A percentile compares a stretch with the other conserved stretches of the same genome.
phyloP scores from a whole-genome alignment of 2,888 invertebrate genomes.

The Hemicrepidius hirtus region DNA sequence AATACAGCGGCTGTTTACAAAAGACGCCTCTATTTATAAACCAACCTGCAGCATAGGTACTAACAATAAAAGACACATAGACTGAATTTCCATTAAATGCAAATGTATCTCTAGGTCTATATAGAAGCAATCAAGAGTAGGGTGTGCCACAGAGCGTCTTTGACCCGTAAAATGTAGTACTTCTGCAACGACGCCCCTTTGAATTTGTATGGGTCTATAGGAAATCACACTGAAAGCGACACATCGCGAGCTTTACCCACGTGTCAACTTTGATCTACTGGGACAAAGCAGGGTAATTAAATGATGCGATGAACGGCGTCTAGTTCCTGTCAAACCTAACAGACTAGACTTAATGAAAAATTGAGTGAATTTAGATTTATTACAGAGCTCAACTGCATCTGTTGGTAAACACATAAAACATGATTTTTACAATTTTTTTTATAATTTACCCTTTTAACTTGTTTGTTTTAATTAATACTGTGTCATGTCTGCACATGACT shows the following conservation, averaged over 20 bases:
- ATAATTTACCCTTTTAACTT: no score
- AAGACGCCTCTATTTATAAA: slow-evolving; percentile 13
- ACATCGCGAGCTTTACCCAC: slow-evolving; percentile 28
- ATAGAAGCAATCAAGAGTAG: slow-evolving; percentile 44
- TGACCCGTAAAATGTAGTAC: slow-evolving; percentile 38
- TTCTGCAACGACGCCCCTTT: slow-evolving; percentile 29
- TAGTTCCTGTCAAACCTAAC: slow-evolving; percentile 4
- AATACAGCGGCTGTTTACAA: slow-evolving; percentile 20
- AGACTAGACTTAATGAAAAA: not conserved
- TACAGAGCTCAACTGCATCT: no score
- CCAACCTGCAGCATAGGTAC: slow-evolving; percentile 25
- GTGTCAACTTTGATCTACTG: slow-evolving; percentile 34
- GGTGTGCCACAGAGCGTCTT: slow-evolving; percentile 43
- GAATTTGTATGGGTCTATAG: slow-evolving; percentile 42
- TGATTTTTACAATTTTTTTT: no score
- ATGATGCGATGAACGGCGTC: slow-evolving; percentile 28
- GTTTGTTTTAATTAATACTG: no score
- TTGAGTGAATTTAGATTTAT: not conserved
- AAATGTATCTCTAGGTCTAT: slow-evolving; percentile 40
- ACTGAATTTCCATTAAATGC: slow-evolving; percentile 46
- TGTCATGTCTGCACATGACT: no score
- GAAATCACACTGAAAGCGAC: slow-evolving; percentile 42
- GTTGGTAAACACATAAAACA: no score
- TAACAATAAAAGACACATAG: slow-evolving; percentile 29
- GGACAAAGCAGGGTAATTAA: slow-evolving; percentile 28